Conservation (phyloP, 2,797 vertebrate species). For the Sparus aurata region DNA sequence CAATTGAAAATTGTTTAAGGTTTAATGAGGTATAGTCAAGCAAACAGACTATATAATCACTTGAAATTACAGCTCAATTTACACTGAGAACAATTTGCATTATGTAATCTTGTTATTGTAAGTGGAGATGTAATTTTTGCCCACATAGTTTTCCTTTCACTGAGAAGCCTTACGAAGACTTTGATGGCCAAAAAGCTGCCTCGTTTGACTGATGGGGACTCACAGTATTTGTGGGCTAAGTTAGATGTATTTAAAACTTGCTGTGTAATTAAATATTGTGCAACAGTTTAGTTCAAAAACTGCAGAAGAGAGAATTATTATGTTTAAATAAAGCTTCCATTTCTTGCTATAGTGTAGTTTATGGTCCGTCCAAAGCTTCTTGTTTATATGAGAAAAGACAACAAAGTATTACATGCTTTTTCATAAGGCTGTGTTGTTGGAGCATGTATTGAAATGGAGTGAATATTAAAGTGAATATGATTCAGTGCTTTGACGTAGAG, state of each 20-base stretch:
- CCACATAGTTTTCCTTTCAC: constrained; percentile 6
- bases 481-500: constrained; percentile 7
- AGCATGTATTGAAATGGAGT: constrained; percentile 12
- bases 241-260: too few relatives aligned
- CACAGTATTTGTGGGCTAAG: constrained; percentile 6
- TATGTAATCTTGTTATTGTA: constrained; percentile 10
- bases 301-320: background rate
- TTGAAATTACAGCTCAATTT: constrained; percentile 12
- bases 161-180: background rate
- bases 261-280: background rate
- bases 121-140: constrained; percentile 1
- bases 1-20: constrained; percentile 26
- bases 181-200: background rate
- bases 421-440: constrained; percentile 10
- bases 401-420: constrained; percentile 29
- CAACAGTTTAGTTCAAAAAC: background rate
- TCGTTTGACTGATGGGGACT: background rate
- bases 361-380: constrained; percentile 1
- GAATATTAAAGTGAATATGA: constrained; percentile 17
- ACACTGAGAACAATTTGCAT: constrained; percentile 29
- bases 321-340: background rate
- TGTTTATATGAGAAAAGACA: constrained; percentile 21
- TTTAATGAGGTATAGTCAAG: constrained; percentile 35
- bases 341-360: background rate
- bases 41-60: background rate